Conservation (phyloP, 2,797 vertebrate species). For the Vipera ursinii region DNA sequence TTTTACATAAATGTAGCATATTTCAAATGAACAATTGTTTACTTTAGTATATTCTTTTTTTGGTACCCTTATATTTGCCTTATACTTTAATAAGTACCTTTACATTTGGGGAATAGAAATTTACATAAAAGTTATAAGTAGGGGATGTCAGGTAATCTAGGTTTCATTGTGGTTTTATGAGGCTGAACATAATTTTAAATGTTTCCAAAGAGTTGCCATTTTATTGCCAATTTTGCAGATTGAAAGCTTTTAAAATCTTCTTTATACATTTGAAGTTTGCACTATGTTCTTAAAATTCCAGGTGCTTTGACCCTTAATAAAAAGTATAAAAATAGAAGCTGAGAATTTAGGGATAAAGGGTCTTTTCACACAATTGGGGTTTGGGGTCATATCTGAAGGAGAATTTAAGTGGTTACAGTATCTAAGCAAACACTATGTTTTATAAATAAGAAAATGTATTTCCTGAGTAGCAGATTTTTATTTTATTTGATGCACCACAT, state of each 20-base stretch:
- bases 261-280: constrained; percentile 63
- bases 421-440: not conserved
- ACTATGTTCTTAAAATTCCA: constrained; percentile 66
- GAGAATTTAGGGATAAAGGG: not conserved
- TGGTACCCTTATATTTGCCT: constrained; percentile 65
- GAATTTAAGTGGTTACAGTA: not conserved
- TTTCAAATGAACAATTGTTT: constrained; percentile 59
- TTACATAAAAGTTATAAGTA: constrained; percentile 30
- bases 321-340: constrained; percentile 30
- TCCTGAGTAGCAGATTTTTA: not conserved
- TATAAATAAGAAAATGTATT: constrained; percentile 6
- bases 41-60: constrained; percentile 39
- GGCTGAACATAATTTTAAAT: constrained; percentile 38
- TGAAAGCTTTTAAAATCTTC: constrained; percentile 38
- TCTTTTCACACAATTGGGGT: constrained; percentile 25
- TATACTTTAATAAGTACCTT: constrained; percentile 52
- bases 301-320: constrained; percentile 46
- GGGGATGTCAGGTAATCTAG: constrained; percentile 11
- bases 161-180: constrained; percentile 41
- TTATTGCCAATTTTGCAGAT: constrained; percentile 45
- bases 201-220: constrained; percentile 27
- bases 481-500: not conserved
- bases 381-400: not conserved
- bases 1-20: constrained; percentile 60
- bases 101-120: constrained; percentile 42